These are phyloP conservation scores for Anolis apletophallus DNA, from an alignment of 2,797 vertebrate species.

Conservation along the genomic window DNA sequence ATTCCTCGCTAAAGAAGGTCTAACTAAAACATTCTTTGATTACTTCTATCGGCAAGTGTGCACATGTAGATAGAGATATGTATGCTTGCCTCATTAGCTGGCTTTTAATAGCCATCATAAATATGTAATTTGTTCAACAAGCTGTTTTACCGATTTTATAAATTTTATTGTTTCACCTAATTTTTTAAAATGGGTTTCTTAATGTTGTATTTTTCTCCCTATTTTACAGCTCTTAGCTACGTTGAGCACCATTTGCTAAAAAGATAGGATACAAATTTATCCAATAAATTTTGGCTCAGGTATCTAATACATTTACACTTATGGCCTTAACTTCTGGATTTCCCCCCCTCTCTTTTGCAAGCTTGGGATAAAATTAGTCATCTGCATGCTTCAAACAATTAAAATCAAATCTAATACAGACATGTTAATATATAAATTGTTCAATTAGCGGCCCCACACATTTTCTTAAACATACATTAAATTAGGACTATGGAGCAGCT, in stretches of 20 bases:
- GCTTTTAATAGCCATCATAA: not conserved
- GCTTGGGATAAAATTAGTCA: not conserved
- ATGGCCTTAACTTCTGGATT: not conserved
- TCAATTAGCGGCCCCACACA: conserved; percentile 45
- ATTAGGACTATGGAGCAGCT: not conserved
- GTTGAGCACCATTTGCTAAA: not conserved
- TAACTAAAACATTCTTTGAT: not conserved
- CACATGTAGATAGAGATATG: not conserved
- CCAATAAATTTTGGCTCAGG: not conserved
- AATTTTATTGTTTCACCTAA: not conserved
- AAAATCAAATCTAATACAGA: conserved; percentile 51
- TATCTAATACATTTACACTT: not conserved
- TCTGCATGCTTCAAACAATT: conserved; percentile 14
- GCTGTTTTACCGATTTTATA: not conserved
- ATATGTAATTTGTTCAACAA: not conserved
- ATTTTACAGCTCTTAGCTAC: not conserved
- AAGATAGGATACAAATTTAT: not conserved
- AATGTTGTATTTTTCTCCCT: not conserved
- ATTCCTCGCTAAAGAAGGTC: too few species aligned
- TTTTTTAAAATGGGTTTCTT: not conserved
- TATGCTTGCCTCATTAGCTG: not conserved
- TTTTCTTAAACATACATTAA: conserved; percentile 35
- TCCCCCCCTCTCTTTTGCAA: not conserved
- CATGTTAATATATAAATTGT: conserved; percentile 47
- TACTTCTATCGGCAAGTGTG: not conserved